These are phyloP conservation scores for Plectrocnemia conspersa DNA, from an alignment of 1,140 invertebrate species.

Conservation along the genomic window DNA sequence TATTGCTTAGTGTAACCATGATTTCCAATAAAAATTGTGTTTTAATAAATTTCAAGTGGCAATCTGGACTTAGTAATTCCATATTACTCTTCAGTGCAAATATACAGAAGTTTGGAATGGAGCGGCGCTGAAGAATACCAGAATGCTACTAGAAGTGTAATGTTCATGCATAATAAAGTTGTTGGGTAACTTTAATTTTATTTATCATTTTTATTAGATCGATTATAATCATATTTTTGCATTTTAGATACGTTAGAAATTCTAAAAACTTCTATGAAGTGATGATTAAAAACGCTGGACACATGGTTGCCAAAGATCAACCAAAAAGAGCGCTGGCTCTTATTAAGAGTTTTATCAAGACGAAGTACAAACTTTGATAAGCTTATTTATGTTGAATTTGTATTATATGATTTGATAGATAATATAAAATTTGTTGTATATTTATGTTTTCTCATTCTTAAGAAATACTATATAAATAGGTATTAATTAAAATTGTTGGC, in stretches of 20 bases:
- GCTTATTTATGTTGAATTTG: too few species aligned
- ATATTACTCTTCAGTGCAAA: slow-evolving; percentile 71
- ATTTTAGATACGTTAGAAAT: slow-evolving; percentile 57
- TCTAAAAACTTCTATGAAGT: slow-evolving; percentile 60
- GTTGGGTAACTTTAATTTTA: slow-evolving; percentile 39
- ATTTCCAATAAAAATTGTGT: too few species aligned
- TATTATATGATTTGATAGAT: too few species aligned
- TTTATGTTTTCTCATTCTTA: too few species aligned
- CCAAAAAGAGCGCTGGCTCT: slow-evolving; percentile 39
- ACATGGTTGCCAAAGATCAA: slow-evolving; percentile 64
- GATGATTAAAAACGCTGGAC: slow-evolving; percentile 59
- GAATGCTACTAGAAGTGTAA: slow-evolving; percentile 46
- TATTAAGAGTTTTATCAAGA: slow-evolving; percentile 23
- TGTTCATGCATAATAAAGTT: slow-evolving; percentile 43
- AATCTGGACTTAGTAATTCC: slow-evolving; percentile 82
- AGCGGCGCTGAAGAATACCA: slow-evolving; percentile 57
- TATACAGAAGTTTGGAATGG: slow-evolving; percentile 64
- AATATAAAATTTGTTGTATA: too few species aligned
- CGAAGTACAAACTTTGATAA: too few species aligned
- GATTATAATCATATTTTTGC: not conserved
- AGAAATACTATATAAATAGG: too few species aligned
- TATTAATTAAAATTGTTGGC: too few species aligned
- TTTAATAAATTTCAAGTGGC: slow-evolving; percentile 65
- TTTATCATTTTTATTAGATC: not conserved
- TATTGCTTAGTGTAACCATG: too few species aligned